Evolutionary conservation across 2,888 invertebrate genomes (phyloP), one percentile per base, ranked within the genome.

Genomic region (Leuctra nigra): DNA sequence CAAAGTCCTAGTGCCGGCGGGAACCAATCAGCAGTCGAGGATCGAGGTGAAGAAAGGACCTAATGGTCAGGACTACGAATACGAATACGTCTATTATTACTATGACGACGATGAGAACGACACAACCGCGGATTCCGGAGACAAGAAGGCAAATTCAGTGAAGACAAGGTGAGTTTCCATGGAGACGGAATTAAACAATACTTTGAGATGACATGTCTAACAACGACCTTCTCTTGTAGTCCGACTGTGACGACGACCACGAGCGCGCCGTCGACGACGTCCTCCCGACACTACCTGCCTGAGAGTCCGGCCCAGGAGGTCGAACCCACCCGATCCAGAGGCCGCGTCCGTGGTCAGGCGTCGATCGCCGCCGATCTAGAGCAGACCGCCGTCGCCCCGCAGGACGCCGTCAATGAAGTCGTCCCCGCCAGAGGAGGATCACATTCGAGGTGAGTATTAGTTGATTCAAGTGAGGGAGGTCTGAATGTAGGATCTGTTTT

Each of bases 1-100:
- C 54, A 65, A 66, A 53, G 62, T 64, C 22, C 59, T 67, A 6
- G 62, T 63, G 1, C 63, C 65, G 9, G 59, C 62, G 23, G 62
- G 60, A 4, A 57, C 57, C 11, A 62, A 64, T 4, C 73, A 75
- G 65, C 82, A 85, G 63, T 86, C 87, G 0, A 76, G 86, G 59
- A 85, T 87, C 64, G 84, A 91, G 76, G 84, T 91, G 29, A 90
- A 91, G 67, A 91, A 91, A 68, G 91, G 89, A 13, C 89, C 90
- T 1, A 91, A 91, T 66, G 91, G 91, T 1, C 86, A 91, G 70
- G 91, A 92, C 68, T 91, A 91, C 67, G 92, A 92, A 70, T 92
- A 91, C 67, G 92, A 92, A 69, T 92, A 92, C 68, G 87, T 92
- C 23, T 92, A 92, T 68, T 92, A 92, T 68, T 92, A 92, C 66